Percentiles rank a stretch among this genome's conserved stretches.
These are phyloP conservation scores for Aphis gossypii DNA, from an alignment of 1,140 invertebrate species.

Conservation along the genomic window DNA sequence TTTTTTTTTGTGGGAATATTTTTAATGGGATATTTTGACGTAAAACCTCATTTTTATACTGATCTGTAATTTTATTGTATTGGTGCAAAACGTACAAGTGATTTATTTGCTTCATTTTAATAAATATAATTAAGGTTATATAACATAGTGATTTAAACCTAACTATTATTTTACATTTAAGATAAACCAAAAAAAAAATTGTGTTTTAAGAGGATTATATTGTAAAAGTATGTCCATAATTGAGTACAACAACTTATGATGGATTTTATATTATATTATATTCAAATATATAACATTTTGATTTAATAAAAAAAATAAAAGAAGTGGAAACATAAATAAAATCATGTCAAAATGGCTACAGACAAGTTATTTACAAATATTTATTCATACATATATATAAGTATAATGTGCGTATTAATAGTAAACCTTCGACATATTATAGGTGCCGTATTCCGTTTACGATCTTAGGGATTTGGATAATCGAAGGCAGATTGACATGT, in stretches of 20 bases:
- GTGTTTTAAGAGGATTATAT: background rate
- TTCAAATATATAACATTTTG: background rate
- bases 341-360: background rate
- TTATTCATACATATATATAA: background rate
- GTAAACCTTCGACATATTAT: background rate
- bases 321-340: background rate
- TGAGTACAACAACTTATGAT: background rate
- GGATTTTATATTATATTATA: background rate
- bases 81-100: no score
- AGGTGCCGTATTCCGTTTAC: background rate
- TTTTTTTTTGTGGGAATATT: no score
- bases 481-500: slow-evolving; percentile 13
- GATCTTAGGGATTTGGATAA: slow-evolving; percentile 13
- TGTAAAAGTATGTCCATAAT: background rate
- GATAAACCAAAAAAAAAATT: background rate
- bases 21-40: no score
- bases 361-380: background rate
- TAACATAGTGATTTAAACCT: no score
- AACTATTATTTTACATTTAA: background rate
- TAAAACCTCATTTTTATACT: no score
- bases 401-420: background rate
- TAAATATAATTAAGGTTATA: no score
- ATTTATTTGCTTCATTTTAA: no score
- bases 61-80: no score
- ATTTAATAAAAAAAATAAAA: background rate